Base-by-base conservation (phyloP, 2,113 vertebrate genomes). In the Myrmecobius fasciatus region DNA sequence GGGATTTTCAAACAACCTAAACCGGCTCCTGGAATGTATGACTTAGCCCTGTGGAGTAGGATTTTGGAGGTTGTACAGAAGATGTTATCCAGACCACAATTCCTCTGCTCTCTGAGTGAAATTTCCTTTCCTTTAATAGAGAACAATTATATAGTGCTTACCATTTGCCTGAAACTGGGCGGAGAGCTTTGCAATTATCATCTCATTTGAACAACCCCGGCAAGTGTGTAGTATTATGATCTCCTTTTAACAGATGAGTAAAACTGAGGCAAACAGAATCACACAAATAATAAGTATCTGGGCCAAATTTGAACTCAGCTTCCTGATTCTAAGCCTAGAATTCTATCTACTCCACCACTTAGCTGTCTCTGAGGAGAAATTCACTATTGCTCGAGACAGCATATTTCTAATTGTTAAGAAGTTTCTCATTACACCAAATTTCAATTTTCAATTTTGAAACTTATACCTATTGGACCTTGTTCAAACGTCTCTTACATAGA, bases 21-120 rank as follows among this genome's bases (percentile, higher is more conserved):
- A 17, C 92, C 52, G 89, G 95, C 93, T 94, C 53, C 0, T 53
- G 92, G 60, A 93, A 17, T 52, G 25, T 94, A 1, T 75, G 91
- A 91, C 95, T 91, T 96, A 93, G 91, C 93, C 51, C 67, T 90
- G 51, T 54, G 94, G 67, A 53, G 56, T 36, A 47, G 49, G 36
- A 83, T 93, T 95, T 91, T 54, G 54, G 47, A 89, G 93, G 95
- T 92, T 54, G 54, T 93, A 89, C 75, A 67, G 49, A 96, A 95
- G 60, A 12, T 48, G 67, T 93, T 94, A 96, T 96, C 97, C 95
- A 96, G 90, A 54, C 91, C 52, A 89, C 24, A 36, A 2, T 53
- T 91, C 54, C 51, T 93, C 91, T 93, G 20, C 49, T 47, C 90
- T 60, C 67, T 43, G 36, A 43, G 67, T 43, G 20, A 28, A 56